Evolutionary conservation across 2,113 vertebrate species (phyloP).

Genomic region (Tragelaphus strepsiceros): DNA sequence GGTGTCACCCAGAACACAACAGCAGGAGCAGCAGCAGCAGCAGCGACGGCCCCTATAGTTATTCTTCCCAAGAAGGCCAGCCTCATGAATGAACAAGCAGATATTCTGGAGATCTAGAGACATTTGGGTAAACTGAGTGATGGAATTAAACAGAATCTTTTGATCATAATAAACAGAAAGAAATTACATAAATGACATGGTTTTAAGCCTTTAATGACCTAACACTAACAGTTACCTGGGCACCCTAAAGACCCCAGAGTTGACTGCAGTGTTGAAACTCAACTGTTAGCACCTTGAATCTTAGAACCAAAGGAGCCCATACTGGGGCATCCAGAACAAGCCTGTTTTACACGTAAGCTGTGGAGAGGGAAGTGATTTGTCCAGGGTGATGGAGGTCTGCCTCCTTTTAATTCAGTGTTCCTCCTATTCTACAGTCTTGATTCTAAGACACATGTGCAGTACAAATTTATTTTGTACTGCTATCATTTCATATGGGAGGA

Average conservation of each 20-base stretch:
- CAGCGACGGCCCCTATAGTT: not conserved
- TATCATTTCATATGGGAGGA: not conserved
- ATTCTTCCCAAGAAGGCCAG: not conserved
- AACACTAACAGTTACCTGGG: not conserved
- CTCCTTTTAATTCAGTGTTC: not conserved
- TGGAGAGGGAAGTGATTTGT: not conserved
- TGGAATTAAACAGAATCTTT: not conserved
- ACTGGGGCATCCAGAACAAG: rapidly evolving
- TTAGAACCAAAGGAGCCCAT: not conserved
- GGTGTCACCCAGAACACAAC: not conserved
- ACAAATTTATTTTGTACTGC: not conserved
- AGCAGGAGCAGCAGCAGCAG: not conserved
- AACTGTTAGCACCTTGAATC: not conserved
- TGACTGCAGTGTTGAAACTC: not conserved
- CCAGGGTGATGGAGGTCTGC: not conserved
- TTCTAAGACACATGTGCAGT: not conserved
- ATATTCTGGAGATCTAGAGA: not conserved
- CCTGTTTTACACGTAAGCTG: not conserved
- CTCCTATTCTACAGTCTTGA: not conserved
- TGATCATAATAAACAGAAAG: not conserved
- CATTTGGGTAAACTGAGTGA: not conserved
- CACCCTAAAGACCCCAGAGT: not conserved
- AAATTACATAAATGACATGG: not conserved
- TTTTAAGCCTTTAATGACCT: not conserved
- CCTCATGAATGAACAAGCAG: not conserved